phyloP scores from a whole-genome alignment of 1,140 invertebrate genomes.

The Uloborus diversus region DNA sequence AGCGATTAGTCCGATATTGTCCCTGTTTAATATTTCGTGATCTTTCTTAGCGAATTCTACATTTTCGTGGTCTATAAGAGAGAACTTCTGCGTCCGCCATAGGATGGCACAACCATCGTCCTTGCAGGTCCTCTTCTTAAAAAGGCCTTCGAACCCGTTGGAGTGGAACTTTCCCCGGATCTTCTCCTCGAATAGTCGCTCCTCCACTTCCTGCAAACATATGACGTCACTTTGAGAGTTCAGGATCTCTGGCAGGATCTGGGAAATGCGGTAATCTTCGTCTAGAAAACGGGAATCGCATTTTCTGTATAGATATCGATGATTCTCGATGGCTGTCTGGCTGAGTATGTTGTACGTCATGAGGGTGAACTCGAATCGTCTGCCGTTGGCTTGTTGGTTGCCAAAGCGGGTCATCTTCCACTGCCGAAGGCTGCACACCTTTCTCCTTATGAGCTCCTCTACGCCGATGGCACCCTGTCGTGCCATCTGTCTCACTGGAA shows the following conservation, averaged over 20 bases:
- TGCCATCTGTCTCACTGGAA: conserved; percentile 14
- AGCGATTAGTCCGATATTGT: conserved; percentile 86
- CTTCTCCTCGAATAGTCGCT: conserved; percentile 73
- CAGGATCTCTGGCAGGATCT: conserved; percentile 69
- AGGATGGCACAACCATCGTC: conserved; percentile 87
- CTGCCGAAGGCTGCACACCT: background rate
- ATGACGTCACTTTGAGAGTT: conserved; percentile 57
- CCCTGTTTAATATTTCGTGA: conserved; percentile 76
- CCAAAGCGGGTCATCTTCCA: conserved; percentile 13
- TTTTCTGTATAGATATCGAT: conserved; percentile 77
- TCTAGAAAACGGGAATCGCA: conserved; percentile 71
- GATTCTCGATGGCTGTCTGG: conserved; percentile 79
- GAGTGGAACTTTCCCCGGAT: conserved; percentile 62
- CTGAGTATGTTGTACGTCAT: conserved; percentile 90
- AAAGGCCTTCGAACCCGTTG: conserved; percentile 65
- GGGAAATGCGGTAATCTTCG: conserved; percentile 76
- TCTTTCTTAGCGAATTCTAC: conserved; percentile 71
- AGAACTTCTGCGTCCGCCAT: conserved; percentile 74
- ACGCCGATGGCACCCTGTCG: conserved; percentile 12
- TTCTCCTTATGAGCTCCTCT: conserved; percentile 21
- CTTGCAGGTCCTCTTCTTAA: conserved; percentile 79
- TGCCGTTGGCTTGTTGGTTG: background rate
- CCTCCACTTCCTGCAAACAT: conserved; percentile 81
- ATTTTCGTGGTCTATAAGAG: conserved; percentile 70
- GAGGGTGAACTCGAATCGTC: conserved; percentile 64